Evolutionary conservation across 1,140 invertebrate species (phyloP).

Genomic region (Drosophila repleta): DNA sequence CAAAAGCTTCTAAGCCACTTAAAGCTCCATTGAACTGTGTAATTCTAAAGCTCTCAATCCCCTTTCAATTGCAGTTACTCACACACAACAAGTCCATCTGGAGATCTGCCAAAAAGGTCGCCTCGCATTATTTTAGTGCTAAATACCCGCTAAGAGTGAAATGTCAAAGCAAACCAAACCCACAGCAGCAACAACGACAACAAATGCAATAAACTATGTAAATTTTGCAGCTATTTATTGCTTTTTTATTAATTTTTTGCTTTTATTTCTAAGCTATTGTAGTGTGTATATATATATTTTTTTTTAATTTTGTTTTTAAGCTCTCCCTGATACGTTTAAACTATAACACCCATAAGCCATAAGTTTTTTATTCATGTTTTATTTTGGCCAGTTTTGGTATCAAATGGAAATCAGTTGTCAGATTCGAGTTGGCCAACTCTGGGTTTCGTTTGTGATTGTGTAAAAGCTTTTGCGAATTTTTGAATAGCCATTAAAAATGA

Average conservation of each 20-base stretch:
- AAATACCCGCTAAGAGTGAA: neutral
- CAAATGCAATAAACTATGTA: slow-evolving; percentile 27
- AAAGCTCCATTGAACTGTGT: no score
- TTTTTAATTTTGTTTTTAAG: slow-evolving; percentile 15
- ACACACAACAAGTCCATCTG: no score
- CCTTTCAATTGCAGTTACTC: no score
- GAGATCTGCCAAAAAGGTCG: no score
- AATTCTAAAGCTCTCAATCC: no score
- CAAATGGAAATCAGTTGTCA: slow-evolving; percentile 29
- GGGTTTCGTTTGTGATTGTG: slow-evolving; percentile 30
- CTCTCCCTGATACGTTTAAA: slow-evolving; percentile 29
- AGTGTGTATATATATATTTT: no score
- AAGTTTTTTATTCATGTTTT: slow-evolving; percentile 13
- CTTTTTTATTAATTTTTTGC: slow-evolving; percentile 21
- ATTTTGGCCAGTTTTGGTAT: neutral
- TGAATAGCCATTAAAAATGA: slow-evolving; percentile 24
- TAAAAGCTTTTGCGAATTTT: slow-evolving; percentile 44
- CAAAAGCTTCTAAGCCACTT: no score
- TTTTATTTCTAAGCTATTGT: slow-evolving; percentile 10
- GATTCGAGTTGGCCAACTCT: slow-evolving; percentile 28
- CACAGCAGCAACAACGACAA: neutral
- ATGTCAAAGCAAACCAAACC: slow-evolving; percentile 1
- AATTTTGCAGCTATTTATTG: slow-evolving; percentile 21
- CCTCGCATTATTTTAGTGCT: no score
- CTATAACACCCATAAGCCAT: slow-evolving; percentile 14